Percentiles rank a stretch among this genome's conserved stretches.
Conservation (phyloP, 2,888 invertebrate species). For the Acleris laterana region DNA sequence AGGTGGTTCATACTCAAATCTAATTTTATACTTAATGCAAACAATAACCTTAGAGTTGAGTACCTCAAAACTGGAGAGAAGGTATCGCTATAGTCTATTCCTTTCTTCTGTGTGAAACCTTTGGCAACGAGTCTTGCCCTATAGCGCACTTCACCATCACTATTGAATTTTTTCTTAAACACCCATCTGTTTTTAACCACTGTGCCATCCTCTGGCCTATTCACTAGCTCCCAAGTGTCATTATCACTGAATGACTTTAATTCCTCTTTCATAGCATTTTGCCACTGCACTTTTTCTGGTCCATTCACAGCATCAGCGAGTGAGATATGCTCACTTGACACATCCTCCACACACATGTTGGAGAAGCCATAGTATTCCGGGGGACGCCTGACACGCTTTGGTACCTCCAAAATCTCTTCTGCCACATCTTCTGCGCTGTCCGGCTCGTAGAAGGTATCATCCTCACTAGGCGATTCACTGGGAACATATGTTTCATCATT, state of each 20-base stretch:
- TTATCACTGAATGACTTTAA: constrained; percentile 42
- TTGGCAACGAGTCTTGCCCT: constrained; percentile 26
- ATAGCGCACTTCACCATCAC: constrained; percentile 19
- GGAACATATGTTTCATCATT: constrained; percentile 3
- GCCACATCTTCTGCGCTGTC: neutral
- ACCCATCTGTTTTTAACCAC: constrained; percentile 42
- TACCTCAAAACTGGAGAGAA: constrained; percentile 26
- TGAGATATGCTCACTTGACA: neutral
- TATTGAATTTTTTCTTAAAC: constrained; percentile 38
- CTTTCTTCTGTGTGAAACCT: constrained; percentile 16
- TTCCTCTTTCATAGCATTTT: neutral
- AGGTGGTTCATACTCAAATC: too few species aligned
- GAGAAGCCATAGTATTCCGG: neutral
- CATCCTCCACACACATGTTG: neutral
- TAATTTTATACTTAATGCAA: too few species aligned
- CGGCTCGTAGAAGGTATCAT: neutral
- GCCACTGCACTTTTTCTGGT: neutral
- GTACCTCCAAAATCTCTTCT: neutral
- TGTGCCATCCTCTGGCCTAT: constrained; percentile 30
- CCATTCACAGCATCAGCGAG: neutral
- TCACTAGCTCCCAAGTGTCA: constrained; percentile 41
- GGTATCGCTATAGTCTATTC: constrained; percentile 26
- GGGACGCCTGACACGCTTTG: neutral
- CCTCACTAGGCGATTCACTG: neutral
- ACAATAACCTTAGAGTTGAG: too few species aligned